Evolutionary conservation across 2,113 vertebrate genomes (phyloP), one percentile per base, ranked within the genome.

Genomic region (Tragulus kanchil): DNA sequence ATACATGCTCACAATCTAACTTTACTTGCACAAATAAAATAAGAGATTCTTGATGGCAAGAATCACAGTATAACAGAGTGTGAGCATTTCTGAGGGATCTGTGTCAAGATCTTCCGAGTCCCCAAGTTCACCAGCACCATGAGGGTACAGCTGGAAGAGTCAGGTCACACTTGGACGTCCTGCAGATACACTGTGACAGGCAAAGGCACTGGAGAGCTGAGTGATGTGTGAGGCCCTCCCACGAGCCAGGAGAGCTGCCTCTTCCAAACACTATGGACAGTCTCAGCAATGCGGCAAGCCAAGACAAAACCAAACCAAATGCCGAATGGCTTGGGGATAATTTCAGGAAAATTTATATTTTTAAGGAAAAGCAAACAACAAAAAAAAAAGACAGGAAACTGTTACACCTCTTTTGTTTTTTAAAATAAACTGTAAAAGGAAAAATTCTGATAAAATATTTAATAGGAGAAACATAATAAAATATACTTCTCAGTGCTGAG

Each of bases 21-120:
- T 59, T 64, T 28, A 21, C 25, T 10, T 26, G 54, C 52, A 83
- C 65, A 79, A 28, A 71, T 21, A 45, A 67, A 92, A 61, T 13
- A 31, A 82, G 65, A 84, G 81, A 36, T 36, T 36, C 36, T 31
- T 1, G 2, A 9, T 6, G 25, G 61, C 13, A 0, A 62, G 52
- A 77, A 21, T 69, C 69, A 85, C 1, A 4, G 52, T 14, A 17
- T 2, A 6, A 28, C 0, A 31, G 15, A 26, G 4, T 1, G 7
- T 0, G 28, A 11, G 14, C 31, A n/a, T 13, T 50, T 83, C 61
- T 48, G 10, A n/a, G 21, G n/a, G 14, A 21, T 52, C 0, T 3
- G 13, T 8, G 64, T 64, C 26, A 2, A 67, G 21, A 9, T 17
- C 56, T 42, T 45, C 14, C 16, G 1, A 13, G 12, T 8, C 16